Evolutionary conservation across 2,888 invertebrate genomes (phyloP).

Genomic region (Diplolepis rosae): DNA sequence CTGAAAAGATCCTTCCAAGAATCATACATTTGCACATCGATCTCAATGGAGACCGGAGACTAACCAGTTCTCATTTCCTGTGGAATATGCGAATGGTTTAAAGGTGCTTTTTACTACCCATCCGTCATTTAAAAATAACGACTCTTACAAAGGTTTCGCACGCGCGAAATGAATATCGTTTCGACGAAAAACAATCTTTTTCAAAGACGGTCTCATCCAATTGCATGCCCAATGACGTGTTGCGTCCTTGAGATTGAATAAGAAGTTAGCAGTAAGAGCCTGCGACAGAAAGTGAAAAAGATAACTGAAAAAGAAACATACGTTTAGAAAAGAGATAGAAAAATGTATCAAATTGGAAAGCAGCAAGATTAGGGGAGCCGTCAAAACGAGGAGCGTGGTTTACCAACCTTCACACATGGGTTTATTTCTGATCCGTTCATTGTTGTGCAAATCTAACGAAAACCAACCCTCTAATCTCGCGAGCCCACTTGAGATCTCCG

Average conservation of each 20-base stretch:
- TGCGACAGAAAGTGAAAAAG: constrained; percentile 33
- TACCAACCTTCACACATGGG: constrained; percentile 29
- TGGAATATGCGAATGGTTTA: background rate
- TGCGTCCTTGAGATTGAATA: background rate
- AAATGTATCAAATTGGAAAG: constrained; percentile 71
- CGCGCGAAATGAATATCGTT: constrained; percentile 1
- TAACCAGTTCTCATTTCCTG: constrained; percentile 30
- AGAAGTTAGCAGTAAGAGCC: background rate
- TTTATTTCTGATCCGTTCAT: constrained; percentile 65
- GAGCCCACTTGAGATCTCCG: constrained; percentile 66
- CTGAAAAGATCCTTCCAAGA: background rate
- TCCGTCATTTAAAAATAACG: background rate
- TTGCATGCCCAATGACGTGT: background rate
- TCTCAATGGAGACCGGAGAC: constrained; percentile 2
- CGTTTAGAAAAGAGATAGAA: constrained; percentile 55
- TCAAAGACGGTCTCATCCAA: background rate
- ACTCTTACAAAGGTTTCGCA: background rate
- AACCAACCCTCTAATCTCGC: constrained; percentile 70
- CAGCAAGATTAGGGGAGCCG: constrained; percentile 66
- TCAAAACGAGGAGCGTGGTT: constrained; percentile 50
- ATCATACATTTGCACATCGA: background rate
- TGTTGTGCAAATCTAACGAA: constrained; percentile 73
- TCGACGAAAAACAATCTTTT: constrained; percentile 33
- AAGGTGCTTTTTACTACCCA: background rate
- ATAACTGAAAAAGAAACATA: constrained; percentile 53